A percentile compares a stretch with the other conserved stretches of the same genome.
Evolutionary conservation across 2,797 vertebrate genomes (phyloP).

Genomic region (Phalanger gymnotis): DNA sequence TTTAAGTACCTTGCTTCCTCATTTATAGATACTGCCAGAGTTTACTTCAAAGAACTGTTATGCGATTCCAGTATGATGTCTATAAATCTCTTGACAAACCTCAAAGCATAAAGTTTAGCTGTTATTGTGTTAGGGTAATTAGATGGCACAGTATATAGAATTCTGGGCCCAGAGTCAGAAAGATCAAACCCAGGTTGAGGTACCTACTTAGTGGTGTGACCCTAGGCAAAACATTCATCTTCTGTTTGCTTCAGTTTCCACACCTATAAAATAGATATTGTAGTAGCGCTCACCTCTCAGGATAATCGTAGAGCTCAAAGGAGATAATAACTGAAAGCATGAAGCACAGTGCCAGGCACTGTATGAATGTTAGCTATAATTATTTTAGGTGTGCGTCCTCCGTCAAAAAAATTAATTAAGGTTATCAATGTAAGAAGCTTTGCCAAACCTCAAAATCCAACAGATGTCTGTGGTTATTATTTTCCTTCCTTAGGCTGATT

Average conservation of each 20-base stretch:
- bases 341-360: neutral
- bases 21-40: neutral
- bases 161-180: neutral
- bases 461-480: neutral
- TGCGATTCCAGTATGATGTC: neutral
- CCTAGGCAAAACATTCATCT: neutral
- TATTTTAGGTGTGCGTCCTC: neutral
- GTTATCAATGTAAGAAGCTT: neutral
- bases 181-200: neutral
- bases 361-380: neutral
- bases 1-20: neutral
- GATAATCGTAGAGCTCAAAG: neutral
- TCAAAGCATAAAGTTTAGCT: neutral
- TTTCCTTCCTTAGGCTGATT: neutral
- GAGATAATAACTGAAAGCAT: neutral
- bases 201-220: neutral
- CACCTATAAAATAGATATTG: neutral
- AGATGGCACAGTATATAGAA: neutral
- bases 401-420: neutral
- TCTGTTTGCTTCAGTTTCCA: neutral
- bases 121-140: neutral
- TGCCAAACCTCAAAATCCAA: neutral
- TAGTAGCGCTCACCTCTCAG: neutral
- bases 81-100: neutral
- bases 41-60: neutral